Evolutionary conservation across 1,140 invertebrate species (phyloP), one percentile per base, ranked within the genome.

Genomic region (Riptortus pedestris): DNA sequence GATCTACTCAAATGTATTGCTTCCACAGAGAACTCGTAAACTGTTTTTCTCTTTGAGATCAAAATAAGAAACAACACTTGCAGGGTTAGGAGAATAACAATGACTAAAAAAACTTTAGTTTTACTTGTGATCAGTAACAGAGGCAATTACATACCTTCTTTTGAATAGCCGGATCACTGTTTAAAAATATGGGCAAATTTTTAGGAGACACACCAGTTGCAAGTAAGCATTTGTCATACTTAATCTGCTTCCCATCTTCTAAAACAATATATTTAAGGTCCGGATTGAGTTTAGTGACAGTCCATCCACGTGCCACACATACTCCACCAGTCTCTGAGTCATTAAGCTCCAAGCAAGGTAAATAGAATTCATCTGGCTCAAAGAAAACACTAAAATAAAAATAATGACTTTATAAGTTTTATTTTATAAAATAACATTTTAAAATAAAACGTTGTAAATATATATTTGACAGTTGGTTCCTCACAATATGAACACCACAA

Each of bases 161-260:
- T 69, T 80, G 77, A 0, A 93, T 75, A 48, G 80, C 76, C 22
- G 81, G 74, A 43, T 76, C 73, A 2, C 81, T 80, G 31, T 79
- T 76, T 67, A 84, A 79, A 71, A 94, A 85, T 12, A 88, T 72
- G 47, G 81, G 75, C 24, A 90, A 70, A 73, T 82, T 85, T 74
- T 85, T 89, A 1, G 91, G 89, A 55, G 73, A 76, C 59, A 82
- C 80, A 45, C 85, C 93, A 68, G 93, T 93, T 38, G 93, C 92
- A 70, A 96, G 81, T 38, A 96, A 80, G 74, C 91, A 96, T 75
- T 92, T 91, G n/a, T 89, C 83, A 76, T 91, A 96, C 57, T 77
- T 76, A 63, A 96, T 86, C 74, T 81, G 75, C 69, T 80, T 75
- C 43, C 86, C 88, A 77, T 90, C 83, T 28, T 88, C 81, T 28